Percentiles rank a stretch among this genome's conserved stretches.
Evolutionary conservation across 2,888 invertebrate species (phyloP).

Genomic region (Sthenelais limicola): DNA sequence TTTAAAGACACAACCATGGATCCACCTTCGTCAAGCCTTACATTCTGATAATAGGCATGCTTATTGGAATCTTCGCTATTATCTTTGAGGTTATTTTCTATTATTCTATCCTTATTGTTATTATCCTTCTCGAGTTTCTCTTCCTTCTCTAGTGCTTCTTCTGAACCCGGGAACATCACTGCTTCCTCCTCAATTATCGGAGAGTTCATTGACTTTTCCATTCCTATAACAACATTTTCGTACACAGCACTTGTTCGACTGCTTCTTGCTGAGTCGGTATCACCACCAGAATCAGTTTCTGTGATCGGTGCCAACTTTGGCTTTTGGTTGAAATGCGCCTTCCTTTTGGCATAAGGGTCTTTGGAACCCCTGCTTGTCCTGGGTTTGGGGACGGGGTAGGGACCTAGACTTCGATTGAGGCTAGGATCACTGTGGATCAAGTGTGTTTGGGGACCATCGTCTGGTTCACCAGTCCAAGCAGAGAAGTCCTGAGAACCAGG

Average conservation of each 20-base stretch:
- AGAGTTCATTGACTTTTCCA: constrained; percentile 6
- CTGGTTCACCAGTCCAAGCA: not conserved
- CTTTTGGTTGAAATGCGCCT: constrained; percentile 18
- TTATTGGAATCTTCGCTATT: too few relatives aligned
- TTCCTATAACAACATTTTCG: constrained; percentile 4
- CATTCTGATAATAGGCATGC: too few relatives aligned
- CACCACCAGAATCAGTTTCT: too few relatives aligned
- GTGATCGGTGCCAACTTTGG: constrained; percentile 26
- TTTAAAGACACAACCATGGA: too few relatives aligned
- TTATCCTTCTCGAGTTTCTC: too few relatives aligned
- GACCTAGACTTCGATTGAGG: not conserved
- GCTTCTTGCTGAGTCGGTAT: constrained; percentile 2
- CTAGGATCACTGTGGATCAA: not conserved
- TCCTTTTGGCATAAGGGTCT: constrained; percentile 22
- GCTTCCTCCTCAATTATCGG: too few relatives aligned
- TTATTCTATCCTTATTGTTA: too few relatives aligned
- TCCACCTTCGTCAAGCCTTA: too few relatives aligned
- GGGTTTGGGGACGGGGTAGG: constrained; percentile 4
- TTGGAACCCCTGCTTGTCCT: not conserved
- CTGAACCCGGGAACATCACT: too few relatives aligned
- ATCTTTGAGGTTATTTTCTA: too few relatives aligned
- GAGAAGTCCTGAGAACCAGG: constrained; percentile 3
- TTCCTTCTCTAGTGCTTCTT: too few relatives aligned
- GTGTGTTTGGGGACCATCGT: not conserved
- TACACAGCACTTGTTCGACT: constrained; percentile 6